Evolutionary conservation across 2,113 vertebrate species (phyloP).

Genomic region (Apeltes quadracus): DNA sequence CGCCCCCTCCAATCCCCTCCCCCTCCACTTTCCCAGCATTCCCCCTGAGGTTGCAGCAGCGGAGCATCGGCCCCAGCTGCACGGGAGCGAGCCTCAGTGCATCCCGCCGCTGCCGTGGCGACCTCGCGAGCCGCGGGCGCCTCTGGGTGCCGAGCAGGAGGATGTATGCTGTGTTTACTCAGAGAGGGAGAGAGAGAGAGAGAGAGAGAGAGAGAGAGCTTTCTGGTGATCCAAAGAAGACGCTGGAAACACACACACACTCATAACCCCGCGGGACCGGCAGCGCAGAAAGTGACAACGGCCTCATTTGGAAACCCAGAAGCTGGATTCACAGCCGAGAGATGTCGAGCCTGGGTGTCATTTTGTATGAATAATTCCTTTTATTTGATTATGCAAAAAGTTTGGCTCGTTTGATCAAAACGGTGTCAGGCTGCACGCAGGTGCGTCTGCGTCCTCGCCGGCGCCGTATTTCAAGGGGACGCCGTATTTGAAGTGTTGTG

Average conservation of each 20-base stretch:
- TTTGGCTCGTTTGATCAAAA: slow-evolving; percentile 69
- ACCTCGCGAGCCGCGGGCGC: slow-evolving; percentile 57
- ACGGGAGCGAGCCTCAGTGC: slow-evolving; percentile 62
- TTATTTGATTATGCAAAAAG: slow-evolving; percentile 73
- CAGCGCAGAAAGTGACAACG: slow-evolving; percentile 55
- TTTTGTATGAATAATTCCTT: slow-evolving; percentile 77
- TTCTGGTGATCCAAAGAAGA: slow-evolving; percentile 49
- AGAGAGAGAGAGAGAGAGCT: slow-evolving; percentile 24
- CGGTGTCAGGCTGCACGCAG: slow-evolving; percentile 58
- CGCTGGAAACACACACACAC: not conserved
- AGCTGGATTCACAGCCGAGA: slow-evolving; percentile 43
- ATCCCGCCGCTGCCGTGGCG: slow-evolving; percentile 59
- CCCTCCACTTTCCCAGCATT: slow-evolving; percentile 51
- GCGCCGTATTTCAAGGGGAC: slow-evolving; percentile 28
- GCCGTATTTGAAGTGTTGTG: slow-evolving; percentile 52
- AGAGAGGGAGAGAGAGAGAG: too few species aligned
- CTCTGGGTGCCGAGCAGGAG: slow-evolving; percentile 40
- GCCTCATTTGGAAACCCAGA: slow-evolving; percentile 66
- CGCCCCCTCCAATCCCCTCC: too few species aligned
- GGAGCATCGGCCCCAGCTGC: slow-evolving; percentile 65
- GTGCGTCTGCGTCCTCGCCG: slow-evolving; percentile 48
- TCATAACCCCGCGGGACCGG: not conserved
- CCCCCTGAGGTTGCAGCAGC: slow-evolving; percentile 48
- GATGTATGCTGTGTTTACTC: slow-evolving; percentile 57
- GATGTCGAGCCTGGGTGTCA: slow-evolving; percentile 54